Conservation (phyloP, 2,113 vertebrate species). For the Poeciliopsis occidentalis region DNA sequence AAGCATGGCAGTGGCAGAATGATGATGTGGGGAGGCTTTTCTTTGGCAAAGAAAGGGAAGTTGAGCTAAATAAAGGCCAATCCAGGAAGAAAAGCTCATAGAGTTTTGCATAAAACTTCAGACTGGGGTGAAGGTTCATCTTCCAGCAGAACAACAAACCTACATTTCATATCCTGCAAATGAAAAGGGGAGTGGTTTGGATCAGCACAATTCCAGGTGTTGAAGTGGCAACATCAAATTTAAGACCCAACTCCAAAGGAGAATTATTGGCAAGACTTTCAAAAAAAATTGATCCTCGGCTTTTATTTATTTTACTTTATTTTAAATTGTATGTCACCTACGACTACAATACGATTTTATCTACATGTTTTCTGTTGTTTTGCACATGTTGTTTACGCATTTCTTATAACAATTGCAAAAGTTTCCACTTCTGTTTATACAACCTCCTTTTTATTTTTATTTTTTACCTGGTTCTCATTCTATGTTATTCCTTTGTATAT, state of each 20-base stretch:
- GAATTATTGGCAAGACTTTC: no score
- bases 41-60: background rate
- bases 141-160: background rate
- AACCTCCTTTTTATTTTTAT: background rate
- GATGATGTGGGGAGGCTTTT: background rate
- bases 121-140: background rate
- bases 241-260: background rate
- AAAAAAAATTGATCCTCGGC: no score
- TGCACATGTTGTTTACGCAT: no score
- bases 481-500: no score
- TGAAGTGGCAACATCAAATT: background rate
- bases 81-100: background rate
- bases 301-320: background rate
- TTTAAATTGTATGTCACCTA: no score
- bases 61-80: background rate
- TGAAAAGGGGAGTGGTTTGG: background rate
- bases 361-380: no score
- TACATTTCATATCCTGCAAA: no score
- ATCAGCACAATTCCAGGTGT: background rate
- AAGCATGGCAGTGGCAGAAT: background rate
- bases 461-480: no score
- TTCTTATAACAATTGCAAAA: no score
- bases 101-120: background rate
- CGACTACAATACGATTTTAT: no score
- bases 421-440: no score